phyloP scores from a whole-genome alignment of 1,140 invertebrate genomes.

The Aleiodes sp. region DNA sequence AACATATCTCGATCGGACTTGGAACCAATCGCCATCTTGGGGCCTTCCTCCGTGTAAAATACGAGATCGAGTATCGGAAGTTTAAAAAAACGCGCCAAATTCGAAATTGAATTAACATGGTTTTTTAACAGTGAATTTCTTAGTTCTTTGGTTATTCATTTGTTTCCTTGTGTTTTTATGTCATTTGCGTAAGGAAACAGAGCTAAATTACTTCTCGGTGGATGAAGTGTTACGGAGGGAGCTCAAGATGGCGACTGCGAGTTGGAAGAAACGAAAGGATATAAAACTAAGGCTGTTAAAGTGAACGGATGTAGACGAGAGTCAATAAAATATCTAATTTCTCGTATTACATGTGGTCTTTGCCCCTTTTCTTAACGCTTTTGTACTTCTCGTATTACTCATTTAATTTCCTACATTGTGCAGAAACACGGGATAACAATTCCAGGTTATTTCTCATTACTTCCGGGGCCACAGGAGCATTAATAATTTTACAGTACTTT shows the following conservation, averaged over 20 bases:
- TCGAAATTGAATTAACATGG: too few species aligned
- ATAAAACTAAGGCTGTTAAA: not conserved
- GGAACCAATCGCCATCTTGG: conserved; percentile 14
- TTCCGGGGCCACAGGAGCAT: conserved; percentile 4
- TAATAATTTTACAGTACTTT: conserved; percentile 21
- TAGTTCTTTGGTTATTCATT: too few species aligned
- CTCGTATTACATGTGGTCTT: not conserved
- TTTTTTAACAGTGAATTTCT: too few species aligned
- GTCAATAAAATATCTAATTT: not conserved
- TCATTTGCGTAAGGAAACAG: not conserved
- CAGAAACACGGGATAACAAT: conserved; percentile 12
- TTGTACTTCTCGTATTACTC: not conserved
- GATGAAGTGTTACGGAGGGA: not conserved
- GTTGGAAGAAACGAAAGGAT: conserved; percentile 11
- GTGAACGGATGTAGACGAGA: not conserved
- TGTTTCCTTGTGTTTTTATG: too few species aligned
- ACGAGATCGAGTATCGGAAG: not conserved
- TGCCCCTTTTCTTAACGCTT: not conserved
- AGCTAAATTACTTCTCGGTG: not conserved
- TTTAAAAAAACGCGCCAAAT: too few species aligned
- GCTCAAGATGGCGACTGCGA: not conserved
- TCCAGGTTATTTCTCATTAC: conserved; percentile 2
- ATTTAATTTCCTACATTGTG: not conserved
- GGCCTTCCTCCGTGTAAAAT: not conserved
- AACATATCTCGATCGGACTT: not conserved